Percentiles rank a stretch among this genome's conserved stretches.
phyloP scores from a whole-genome alignment of 2,888 invertebrate genomes.

The Bibio marci region DNA sequence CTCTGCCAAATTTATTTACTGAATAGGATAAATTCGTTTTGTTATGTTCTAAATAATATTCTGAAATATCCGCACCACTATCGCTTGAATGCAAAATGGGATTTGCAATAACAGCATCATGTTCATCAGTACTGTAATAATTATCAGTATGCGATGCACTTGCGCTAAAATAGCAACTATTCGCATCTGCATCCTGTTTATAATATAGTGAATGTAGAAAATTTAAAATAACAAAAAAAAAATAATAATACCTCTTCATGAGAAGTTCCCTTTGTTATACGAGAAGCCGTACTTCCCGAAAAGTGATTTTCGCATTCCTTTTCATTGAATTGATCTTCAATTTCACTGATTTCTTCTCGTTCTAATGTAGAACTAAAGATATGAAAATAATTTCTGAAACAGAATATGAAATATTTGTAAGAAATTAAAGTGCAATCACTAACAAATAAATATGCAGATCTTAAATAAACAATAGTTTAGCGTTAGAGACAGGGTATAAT shows the following conservation, averaged over 20 bases:
- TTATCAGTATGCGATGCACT: constrained; percentile 12
- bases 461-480: too few relatives aligned
- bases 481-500: too few relatives aligned
- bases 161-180: constrained; percentile 11
- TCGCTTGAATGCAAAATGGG: constrained; percentile 9
- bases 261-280: constrained; percentile 1
- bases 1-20: not conserved
- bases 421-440: too few relatives aligned
- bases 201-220: not conserved
- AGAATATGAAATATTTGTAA: not conserved
- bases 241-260: not conserved
- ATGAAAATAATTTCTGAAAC: constrained; percentile 7
- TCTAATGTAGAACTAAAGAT: constrained; percentile 7
- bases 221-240: not conserved
- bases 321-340: constrained; percentile 10
- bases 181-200: constrained; percentile 10
- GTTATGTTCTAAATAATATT: constrained; percentile 7
- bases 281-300: not conserved
- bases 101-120: constrained; percentile 6
- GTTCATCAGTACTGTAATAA: constrained; percentile 11
- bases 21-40: not conserved
- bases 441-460: too few relatives aligned
- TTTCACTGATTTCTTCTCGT: constrained; percentile 9
- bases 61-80: constrained; percentile 10
- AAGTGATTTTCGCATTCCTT: constrained; percentile 4